Evolutionary conservation across 2,797 vertebrate species (phyloP).

Genomic region (Malurus leucopterus): DNA sequence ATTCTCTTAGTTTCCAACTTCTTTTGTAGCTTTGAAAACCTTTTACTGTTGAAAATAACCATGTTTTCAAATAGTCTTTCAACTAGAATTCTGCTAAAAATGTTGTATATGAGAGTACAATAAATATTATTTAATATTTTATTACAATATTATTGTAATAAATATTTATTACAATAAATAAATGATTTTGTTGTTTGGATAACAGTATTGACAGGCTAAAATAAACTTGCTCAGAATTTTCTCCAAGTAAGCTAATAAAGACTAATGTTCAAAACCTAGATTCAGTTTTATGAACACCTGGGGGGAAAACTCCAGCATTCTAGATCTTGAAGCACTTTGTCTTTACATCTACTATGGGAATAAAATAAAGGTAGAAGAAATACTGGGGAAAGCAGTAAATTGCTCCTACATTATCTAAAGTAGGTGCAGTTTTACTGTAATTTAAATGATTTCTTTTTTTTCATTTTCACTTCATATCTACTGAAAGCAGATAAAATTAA

Average conservation of each 20-base stretch:
- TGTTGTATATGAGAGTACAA: neutral
- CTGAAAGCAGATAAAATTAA: neutral
- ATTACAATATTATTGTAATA: no score
- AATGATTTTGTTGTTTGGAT: neutral
- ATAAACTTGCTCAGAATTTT: neutral
- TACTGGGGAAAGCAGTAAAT: neutral
- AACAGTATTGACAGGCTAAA: neutral
- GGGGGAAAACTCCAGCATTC: neutral
- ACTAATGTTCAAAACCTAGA: neutral
- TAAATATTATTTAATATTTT: neutral
- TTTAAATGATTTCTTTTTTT: neutral
- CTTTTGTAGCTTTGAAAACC: neutral
- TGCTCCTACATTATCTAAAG: neutral
- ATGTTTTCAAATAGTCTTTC: neutral
- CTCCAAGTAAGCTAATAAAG: neutral
- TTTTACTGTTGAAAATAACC: neutral
- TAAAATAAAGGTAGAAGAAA: neutral
- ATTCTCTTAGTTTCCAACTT: neutral
- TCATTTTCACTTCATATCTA: neutral
- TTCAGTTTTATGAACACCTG: neutral
- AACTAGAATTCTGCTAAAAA: neutral
- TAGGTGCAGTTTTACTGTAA: neutral
- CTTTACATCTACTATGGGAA: neutral
- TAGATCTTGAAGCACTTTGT: neutral
- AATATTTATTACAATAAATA: no score